Conservation (phyloP, 2,797 vertebrate species). For the Geotrypetes seraphini region DNA sequence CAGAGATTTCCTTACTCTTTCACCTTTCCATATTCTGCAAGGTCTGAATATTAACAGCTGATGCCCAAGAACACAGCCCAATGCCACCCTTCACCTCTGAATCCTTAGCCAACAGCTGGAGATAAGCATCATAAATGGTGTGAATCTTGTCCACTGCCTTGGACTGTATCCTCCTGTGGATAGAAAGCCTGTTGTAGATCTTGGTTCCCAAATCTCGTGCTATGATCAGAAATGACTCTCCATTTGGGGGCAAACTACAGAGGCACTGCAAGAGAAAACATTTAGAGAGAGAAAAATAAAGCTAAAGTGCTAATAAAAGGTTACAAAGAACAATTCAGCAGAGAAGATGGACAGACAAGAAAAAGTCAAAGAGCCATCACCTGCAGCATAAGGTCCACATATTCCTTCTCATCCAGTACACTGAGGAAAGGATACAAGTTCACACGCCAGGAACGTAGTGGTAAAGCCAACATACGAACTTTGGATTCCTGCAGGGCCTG, state of each 20-base stretch:
- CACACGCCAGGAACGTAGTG: conserved; percentile 1
- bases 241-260: conserved; percentile 59
- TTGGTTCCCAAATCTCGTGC: conserved; percentile 63
- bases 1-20: background rate
- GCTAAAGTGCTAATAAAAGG: background rate
- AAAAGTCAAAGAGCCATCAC: conserved; percentile 42
- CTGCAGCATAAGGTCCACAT: conserved; percentile 77
- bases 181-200: conserved; percentile 57
- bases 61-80: background rate
- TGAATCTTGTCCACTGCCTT: conserved; percentile 54
- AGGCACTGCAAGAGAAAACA: conserved; percentile 53
- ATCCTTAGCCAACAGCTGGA: conserved; percentile 69
- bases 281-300: too few species aligned
- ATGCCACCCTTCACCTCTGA: conserved; percentile 48
- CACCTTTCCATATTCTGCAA: too few species aligned
- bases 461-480: conserved; percentile 31
- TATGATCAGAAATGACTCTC: conserved; percentile 65
- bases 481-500: conserved; percentile 60
- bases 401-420: conserved; percentile 67
- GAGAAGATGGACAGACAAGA: background rate
- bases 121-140: conserved; percentile 60
- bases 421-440: conserved; percentile 76
- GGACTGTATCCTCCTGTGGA: conserved; percentile 53
- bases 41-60: background rate
- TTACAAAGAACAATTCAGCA: background rate